Conservation (phyloP, 1,140 invertebrate genomes). For the Cylas formicarius region DNA sequence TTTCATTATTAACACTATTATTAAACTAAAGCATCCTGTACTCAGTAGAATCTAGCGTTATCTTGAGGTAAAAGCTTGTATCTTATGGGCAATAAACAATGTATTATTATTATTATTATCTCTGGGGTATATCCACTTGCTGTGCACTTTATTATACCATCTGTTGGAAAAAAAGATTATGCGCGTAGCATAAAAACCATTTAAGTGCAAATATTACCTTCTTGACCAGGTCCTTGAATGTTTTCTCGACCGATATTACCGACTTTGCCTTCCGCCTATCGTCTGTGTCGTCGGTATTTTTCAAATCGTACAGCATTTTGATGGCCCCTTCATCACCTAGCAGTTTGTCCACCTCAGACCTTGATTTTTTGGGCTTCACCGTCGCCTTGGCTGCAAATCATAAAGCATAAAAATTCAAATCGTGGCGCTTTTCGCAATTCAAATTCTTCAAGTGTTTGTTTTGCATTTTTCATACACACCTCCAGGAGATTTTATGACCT, state of each 20-base stretch:
- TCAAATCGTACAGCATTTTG: constrained; percentile 73
- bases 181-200: no score
- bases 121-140: no score
- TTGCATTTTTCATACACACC: not conserved
- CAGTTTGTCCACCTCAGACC: constrained; percentile 65
- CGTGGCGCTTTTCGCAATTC: not conserved
- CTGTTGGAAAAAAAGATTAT: no score
- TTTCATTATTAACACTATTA: no score
- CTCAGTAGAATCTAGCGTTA: no score
- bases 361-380: constrained; percentile 42
- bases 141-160: no score
- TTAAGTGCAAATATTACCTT: constrained; percentile 37
- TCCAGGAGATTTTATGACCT: constrained; percentile 1
- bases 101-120: no score
- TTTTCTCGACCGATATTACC: constrained; percentile 45
- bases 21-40: no score
- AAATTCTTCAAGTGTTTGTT: not conserved
- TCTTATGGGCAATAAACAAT: no score
- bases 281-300: constrained; percentile 45
- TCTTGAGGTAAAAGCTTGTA: no score
- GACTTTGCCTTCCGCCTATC: constrained; percentile 29
- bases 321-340: constrained; percentile 79
- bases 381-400: not conserved
- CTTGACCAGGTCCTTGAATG: constrained; percentile 46
- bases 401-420: no score